These are phyloP conservation scores for Formica exsecta DNA, from an alignment of 1,140 invertebrate species.

Conservation along the genomic window DNA sequence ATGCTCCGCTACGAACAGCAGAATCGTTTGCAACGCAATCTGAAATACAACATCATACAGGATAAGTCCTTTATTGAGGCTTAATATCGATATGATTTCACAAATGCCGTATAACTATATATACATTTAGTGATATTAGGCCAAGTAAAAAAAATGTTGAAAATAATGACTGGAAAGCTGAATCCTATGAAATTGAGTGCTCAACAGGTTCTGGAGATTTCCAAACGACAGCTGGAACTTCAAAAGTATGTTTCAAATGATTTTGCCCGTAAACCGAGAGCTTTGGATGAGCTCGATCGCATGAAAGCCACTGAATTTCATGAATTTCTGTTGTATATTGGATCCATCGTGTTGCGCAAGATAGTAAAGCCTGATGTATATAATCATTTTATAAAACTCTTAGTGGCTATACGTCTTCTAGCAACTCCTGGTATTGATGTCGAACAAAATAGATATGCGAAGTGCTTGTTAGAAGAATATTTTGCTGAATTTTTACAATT, in stretches of 20 bases:
- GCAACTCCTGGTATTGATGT: not conserved
- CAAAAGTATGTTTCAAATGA: not conserved
- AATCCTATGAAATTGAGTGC: slow-evolving; percentile 10
- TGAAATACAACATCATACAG: not conserved
- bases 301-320: slow-evolving; percentile 1
- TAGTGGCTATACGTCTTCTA: slow-evolving; percentile 17
- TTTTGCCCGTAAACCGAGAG: slow-evolving; percentile 3
- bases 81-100: slow-evolving; percentile 8
- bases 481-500: slow-evolving; percentile 7
- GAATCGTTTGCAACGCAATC: slow-evolving; percentile 5
- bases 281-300: not conserved
- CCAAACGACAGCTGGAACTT: not conserved
- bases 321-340: not conserved
- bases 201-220: slow-evolving; percentile 3
- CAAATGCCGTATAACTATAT: not conserved
- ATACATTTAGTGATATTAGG: not conserved
- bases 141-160: not conserved
- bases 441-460: slow-evolving; percentile 15
- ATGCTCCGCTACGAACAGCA: slow-evolving; percentile 16
- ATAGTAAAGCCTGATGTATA: not conserved
- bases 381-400: slow-evolving; percentile 11
- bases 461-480: not conserved
- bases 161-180: slow-evolving; percentile 2
- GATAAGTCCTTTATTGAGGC: not conserved
- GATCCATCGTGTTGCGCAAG: not conserved